Percentiles rank a stretch among this genome's conserved stretches.
Conservation (phyloP, 2,888 invertebrate species). For the Caenorhabditis angaria region DNA sequence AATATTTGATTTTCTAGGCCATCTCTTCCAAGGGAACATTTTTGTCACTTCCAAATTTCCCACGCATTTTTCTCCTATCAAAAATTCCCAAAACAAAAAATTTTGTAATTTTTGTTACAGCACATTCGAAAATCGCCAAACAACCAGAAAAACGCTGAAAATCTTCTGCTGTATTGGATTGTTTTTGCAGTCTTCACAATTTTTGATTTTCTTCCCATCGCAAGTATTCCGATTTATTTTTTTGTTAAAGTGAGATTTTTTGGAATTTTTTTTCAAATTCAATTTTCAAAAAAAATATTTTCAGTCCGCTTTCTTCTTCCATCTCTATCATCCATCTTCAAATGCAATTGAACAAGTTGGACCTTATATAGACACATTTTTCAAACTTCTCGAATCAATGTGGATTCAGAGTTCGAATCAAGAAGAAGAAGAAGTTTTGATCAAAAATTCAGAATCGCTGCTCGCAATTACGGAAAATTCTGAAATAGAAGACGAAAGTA, state of each 20-base stretch:
- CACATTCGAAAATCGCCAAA: neutral
- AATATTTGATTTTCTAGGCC: neutral
- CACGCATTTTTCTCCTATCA: too few relatives aligned
- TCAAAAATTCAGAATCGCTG: too few relatives aligned
- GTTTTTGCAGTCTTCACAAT: neutral
- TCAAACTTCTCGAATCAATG: neutral
- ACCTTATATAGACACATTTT: neutral
- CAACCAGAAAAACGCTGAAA: neutral
- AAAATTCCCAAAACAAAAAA: too few relatives aligned
- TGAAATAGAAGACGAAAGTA: too few relatives aligned
- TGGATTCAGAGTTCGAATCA: neutral
- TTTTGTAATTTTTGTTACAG: neutral
- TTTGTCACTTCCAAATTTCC: neutral
- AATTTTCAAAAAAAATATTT: neutral
- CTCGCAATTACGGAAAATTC: neutral
- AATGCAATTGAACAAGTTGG: neutral
- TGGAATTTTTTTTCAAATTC: neutral
- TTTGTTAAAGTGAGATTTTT: neutral
- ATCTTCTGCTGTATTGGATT: neutral
- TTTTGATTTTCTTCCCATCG: neutral
- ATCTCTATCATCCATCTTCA: neutral
- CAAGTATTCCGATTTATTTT: neutral
- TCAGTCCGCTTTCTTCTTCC: neutral
- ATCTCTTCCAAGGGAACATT: neutral
- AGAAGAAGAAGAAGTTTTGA: neutral